phyloP scores from a whole-genome alignment of 2,113 vertebrate genomes.

The Melanostigma gelatinosum region DNA sequence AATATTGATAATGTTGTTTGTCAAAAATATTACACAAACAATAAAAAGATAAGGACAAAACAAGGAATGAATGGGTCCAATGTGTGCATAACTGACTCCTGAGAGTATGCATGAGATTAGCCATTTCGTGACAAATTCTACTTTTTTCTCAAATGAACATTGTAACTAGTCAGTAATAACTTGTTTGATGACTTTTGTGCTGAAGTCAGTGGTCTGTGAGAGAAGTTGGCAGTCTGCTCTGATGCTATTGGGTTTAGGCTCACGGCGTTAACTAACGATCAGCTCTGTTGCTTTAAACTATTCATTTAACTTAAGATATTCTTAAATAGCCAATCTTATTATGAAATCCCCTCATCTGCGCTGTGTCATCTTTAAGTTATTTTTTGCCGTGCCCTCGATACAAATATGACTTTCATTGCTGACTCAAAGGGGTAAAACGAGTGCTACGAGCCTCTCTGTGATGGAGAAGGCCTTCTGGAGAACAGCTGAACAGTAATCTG shows the following conservation, averaged over 20 bases:
- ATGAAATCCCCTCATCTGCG: conserved; percentile 17
- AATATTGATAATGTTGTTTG: no score
- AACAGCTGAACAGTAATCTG: conserved; percentile 62
- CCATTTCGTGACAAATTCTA: neutral
- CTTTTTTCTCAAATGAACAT: neutral
- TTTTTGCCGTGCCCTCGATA: neutral
- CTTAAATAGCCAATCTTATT: neutral
- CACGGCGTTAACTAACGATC: neutral
- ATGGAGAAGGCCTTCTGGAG: conserved; percentile 55
- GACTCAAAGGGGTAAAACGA: conserved; percentile 25
- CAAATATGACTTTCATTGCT: conserved; percentile 29
- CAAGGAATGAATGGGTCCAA: neutral
- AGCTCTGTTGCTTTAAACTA: neutral
- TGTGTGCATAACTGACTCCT: neutral
- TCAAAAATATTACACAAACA: no score
- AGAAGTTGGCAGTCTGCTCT: no score
- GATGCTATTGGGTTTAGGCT: neutral
- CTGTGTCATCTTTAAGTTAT: neutral
- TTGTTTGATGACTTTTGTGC: neutral
- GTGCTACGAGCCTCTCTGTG: conserved; percentile 24
- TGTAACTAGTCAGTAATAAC: neutral
- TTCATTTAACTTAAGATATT: neutral
- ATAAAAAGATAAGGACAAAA: no score
- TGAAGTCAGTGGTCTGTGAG: neutral
- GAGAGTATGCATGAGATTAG: neutral